Evolutionary conservation across 2,888 invertebrate genomes (phyloP), one percentile per base, ranked within the genome.

Genomic region (Penaeus monodon): DNA sequence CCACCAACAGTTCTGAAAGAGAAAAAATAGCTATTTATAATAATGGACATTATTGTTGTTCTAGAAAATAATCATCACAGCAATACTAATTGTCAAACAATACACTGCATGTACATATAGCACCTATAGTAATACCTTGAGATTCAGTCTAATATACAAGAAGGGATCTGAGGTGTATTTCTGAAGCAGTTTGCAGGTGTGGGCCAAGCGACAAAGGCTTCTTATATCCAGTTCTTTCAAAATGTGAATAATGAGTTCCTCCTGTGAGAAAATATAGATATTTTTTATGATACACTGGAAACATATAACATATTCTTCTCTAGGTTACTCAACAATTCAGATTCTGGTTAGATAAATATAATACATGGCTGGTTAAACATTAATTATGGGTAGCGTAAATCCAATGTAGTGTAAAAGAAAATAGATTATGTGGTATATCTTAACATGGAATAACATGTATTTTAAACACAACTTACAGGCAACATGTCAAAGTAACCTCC

Each of bases 1-100:
- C 77, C 86, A 89, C 89, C 89, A 89, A 65, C 82, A 89, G 73
- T 89, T 86, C 89, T 89, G 89, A 4, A 81, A 81, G 44, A 20
- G 33, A 38, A n/a, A 27, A n/a, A 29, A 8, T 29, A 73, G 20
- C 27, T 24, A 17, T 17, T 24, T 17, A 8, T 77, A 77, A 27
- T 24, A 63, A 78, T 33, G 64, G 12, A 63, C 64, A 63, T 33
- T 20, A 78, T 7, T 33, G 12, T 57, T 29, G n/a, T 12, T 12
- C 44, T 3, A 44, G 66, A 44, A 68, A 81, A 66, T 57, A 81
- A 66, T 57, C 3, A 57, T 57, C 17, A 57, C 57, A 57, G 17
- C 1, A 57, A 0, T 10, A 57, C 10, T 57, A 57, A 17, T 44
- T 44, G 57, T 14, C 57, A 57, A 57, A 20, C 10, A 57, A 57